A percentile compares a stretch with the other conserved stretches of the same genome.
Conservation (phyloP, 2,888 invertebrate genomes). For the Lamellibrachia columna region DNA sequence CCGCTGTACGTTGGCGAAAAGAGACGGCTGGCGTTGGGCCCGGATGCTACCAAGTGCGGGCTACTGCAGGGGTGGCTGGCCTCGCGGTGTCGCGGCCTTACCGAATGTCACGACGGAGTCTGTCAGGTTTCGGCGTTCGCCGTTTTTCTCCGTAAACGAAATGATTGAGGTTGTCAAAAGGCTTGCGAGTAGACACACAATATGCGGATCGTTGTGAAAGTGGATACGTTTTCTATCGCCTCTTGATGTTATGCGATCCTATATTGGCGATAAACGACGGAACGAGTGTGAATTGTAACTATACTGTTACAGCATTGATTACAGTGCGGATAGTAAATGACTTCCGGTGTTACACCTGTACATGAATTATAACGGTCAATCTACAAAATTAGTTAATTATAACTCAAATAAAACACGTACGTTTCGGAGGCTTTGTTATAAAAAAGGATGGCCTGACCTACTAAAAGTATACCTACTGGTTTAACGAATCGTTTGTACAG, state of each 20-base stretch:
- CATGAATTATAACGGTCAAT: too few relatives aligned
- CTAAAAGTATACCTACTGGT: too few relatives aligned
- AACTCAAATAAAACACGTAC: neutral
- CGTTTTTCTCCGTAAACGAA: conserved; percentile 10
- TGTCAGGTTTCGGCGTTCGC: neutral
- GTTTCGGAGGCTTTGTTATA: too few relatives aligned
- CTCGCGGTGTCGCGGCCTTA: neutral
- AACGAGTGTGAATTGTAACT: neutral
- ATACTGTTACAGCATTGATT: neutral
- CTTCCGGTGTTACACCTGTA: too few relatives aligned
- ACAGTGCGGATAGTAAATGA: too few relatives aligned
- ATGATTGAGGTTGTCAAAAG: conserved; percentile 6
- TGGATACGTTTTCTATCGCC: neutral
- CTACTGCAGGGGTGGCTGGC: neutral
- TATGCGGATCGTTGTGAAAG: neutral
- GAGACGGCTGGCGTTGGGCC: neutral
- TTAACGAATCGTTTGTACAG: too few relatives aligned
- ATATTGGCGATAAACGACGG: neutral
- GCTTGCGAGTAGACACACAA: neutral
- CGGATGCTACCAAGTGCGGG: neutral
- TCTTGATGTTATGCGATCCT: neutral
- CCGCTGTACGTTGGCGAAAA: neutral
- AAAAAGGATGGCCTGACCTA: too few relatives aligned
- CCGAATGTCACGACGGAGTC: neutral
- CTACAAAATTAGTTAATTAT: neutral